phyloP scores from a whole-genome alignment of 64 coral and sea anemone species.

The Dendrophyllia cribrosa region DNA sequence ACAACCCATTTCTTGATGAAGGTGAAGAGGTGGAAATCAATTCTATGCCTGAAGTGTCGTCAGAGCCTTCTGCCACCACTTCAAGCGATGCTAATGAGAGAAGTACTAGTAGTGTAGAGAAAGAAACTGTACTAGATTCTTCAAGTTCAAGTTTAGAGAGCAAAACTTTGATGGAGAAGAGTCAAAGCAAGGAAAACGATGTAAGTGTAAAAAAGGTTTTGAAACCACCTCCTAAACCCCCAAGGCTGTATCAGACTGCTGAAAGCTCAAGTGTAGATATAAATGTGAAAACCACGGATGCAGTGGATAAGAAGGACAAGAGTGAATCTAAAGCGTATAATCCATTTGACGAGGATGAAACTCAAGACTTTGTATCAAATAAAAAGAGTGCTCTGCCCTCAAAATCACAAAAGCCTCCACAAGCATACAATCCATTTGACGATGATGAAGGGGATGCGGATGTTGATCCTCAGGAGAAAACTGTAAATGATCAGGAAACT shows the following conservation, averaged over 20 bases:
- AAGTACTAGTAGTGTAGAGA: background rate
- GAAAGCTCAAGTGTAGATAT: background rate
- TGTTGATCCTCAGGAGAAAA: background rate
- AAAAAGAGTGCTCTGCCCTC: background rate
- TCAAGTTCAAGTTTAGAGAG: background rate
- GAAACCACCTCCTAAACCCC: slow-evolving; percentile 40
- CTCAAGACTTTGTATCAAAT: background rate
- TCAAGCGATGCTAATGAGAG: background rate
- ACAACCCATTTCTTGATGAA: slow-evolving; percentile 71
- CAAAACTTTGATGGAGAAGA: background rate
- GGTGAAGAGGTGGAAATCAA: background rate
- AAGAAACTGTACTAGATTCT: background rate
- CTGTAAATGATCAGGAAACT: slow-evolving; percentile 5
- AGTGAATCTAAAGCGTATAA: slow-evolving; percentile 51
- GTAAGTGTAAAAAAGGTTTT: background rate
- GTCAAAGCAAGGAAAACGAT: background rate
- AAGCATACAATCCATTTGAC: slow-evolving; percentile 92
- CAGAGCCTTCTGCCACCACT: slow-evolving; percentile 10
- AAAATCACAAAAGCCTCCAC: slow-evolving; percentile 38
- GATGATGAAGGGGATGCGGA: slow-evolving; percentile 19
- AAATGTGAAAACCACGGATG: background rate
- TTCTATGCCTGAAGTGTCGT: background rate
- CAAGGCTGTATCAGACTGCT: background rate
- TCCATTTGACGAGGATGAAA: slow-evolving; percentile 69
- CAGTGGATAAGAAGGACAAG: background rate